These are phyloP conservation scores for Nyctibius grandis DNA, from an alignment of 2,797 vertebrate species.

Conservation along the genomic window DNA sequence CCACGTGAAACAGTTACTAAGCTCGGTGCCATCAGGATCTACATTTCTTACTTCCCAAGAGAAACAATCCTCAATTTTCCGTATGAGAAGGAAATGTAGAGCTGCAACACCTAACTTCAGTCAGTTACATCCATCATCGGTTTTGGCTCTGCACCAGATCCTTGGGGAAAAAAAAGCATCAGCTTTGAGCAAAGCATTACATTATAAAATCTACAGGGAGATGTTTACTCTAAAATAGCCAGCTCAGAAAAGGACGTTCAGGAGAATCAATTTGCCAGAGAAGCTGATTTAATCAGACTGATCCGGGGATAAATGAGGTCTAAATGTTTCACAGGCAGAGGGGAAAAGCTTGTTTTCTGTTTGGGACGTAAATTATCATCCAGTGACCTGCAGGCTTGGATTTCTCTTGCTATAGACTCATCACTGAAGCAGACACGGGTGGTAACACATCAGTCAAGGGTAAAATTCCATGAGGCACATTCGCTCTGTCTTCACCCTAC, in stretches of 20 bases:
- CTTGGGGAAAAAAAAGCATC: neutral
- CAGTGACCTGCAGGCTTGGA: neutral
- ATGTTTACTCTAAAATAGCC: neutral
- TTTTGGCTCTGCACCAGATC: neutral
- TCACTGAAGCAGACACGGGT: neutral
- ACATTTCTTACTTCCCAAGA: neutral
- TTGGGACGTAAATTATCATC: neutral
- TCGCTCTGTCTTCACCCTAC: neutral
- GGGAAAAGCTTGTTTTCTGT: neutral
- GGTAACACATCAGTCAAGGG: neutral
- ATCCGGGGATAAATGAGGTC: neutral
- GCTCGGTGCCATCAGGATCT: neutral
- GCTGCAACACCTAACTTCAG: neutral
- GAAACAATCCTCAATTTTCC: neutral
- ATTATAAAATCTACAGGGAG: neutral
- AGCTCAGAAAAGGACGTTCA: neutral
- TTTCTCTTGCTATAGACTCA: neutral
- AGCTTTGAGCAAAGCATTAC: neutral
- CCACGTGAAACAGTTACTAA: neutral
- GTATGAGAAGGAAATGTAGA: neutral
- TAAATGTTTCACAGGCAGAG: neutral
- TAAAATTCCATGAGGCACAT: neutral
- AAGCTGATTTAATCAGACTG: slow-evolving; percentile 7
- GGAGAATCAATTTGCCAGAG: neutral
- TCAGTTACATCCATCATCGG: neutral